Evolutionary conservation across 1,140 invertebrate species (phyloP).

Genomic region (Ericerus pela): DNA sequence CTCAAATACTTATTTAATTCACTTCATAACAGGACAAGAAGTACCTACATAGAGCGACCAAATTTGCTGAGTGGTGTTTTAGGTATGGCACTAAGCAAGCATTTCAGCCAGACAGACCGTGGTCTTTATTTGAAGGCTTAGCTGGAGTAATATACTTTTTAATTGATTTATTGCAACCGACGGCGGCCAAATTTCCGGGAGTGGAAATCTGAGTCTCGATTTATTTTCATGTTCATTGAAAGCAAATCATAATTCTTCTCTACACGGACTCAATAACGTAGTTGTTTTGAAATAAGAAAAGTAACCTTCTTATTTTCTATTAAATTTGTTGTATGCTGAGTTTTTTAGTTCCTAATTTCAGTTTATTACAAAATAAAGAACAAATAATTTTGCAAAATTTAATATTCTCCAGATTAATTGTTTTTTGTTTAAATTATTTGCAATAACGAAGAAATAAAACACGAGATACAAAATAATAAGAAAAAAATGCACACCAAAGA

Average conservation of each 20-base stretch:
- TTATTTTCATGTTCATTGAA: not conserved
- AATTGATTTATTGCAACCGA: conserved; percentile 43
- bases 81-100: conserved; percentile 51
- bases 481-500: not conserved
- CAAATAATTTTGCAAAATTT: too few relatives aligned
- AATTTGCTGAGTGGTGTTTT: conserved; percentile 73
- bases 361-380: not conserved
- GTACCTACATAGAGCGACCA: conserved; percentile 58
- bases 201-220: not conserved
- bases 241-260: not conserved
- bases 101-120: conserved; percentile 55
- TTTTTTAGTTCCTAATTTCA: too few relatives aligned
- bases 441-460: not conserved
- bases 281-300: too few relatives aligned
- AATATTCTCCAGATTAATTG: too few relatives aligned
- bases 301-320: too few relatives aligned
- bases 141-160: conserved; percentile 55
- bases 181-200: conserved; percentile 47
- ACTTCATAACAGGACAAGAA: conserved; percentile 45
- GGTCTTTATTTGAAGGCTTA: conserved; percentile 70
- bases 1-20: conserved; percentile 19
- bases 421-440: too few relatives aligned
- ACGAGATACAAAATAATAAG: not conserved
- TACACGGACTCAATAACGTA: too few relatives aligned
- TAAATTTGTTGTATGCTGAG: too few relatives aligned